These are phyloP conservation scores for Diachasma alloeum DNA, from an alignment of 1,140 invertebrate genomes.

Conservation along the genomic window DNA sequence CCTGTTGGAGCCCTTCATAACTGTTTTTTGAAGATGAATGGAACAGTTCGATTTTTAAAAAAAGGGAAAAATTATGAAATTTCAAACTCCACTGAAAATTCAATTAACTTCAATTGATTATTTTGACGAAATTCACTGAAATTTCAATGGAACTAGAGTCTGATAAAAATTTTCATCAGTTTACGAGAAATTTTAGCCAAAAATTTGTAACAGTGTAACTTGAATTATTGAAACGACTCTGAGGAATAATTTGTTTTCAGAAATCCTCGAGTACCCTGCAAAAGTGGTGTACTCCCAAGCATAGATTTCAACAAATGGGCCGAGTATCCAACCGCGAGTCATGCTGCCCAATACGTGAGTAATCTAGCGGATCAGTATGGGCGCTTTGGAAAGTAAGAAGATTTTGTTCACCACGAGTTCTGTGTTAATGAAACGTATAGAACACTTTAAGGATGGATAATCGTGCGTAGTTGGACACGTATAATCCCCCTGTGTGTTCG, in stretches of 20 bases:
- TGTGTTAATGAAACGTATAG: background rate
- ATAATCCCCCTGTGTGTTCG: background rate
- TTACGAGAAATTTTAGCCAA: too few species aligned
- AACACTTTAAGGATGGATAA: background rate
- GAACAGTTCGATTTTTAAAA: too few species aligned
- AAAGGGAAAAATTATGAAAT: too few species aligned
- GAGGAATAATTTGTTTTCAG: slow-evolving; percentile 60
- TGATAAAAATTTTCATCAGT: too few species aligned
- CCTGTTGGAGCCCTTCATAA: too few species aligned
- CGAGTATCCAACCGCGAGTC: slow-evolving; percentile 68
- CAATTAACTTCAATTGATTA: too few species aligned
- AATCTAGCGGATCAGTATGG: slow-evolving; percentile 68
- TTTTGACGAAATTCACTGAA: too few species aligned
- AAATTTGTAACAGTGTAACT: too few species aligned
- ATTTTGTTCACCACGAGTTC: background rate
- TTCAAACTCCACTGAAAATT: too few species aligned
- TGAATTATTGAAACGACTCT: too few species aligned
- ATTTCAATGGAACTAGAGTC: too few species aligned
- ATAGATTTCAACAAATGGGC: slow-evolving; percentile 91
- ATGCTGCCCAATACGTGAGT: slow-evolving; percentile 72
- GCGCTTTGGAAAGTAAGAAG: slow-evolving; percentile 67
- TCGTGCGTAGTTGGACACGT: background rate
- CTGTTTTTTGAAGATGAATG: too few species aligned
- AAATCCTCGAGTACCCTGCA: slow-evolving; percentile 89
- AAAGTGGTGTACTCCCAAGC: slow-evolving; percentile 83